Evolutionary conservation across 2,888 invertebrate genomes (phyloP), one percentile per base, ranked within the genome.

Genomic region (Caenorhabditis doughertyi): DNA sequence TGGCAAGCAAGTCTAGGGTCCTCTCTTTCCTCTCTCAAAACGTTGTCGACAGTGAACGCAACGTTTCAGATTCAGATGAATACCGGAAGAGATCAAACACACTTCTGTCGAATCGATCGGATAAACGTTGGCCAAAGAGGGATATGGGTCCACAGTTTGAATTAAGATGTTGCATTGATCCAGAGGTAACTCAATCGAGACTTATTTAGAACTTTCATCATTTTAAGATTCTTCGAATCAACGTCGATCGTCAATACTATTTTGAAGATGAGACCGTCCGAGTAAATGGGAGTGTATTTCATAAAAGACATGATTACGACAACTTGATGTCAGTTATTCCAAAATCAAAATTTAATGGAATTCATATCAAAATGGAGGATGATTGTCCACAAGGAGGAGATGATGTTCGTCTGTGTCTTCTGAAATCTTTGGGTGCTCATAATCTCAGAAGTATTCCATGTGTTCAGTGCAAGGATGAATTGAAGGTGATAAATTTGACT

Each of bases 321-420:
- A 96, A 96, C 71, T 96, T 97, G 94, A 96, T 82, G 49, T 64
- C 96, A 93, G 94, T 95, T 89, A 94, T 98, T 92, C 98, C 98
- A 89, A 95, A 95, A 93, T 95, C 96, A 93, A 97, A 97, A 94
- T 95, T 97, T 92, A 98, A 98, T 94, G 97, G 97, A 92, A 98
- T 97, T 94, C 97, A 98, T 94, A 97, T 98, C 93, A 98, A 98
- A 96, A 97, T 98, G 94, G 98, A 98, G 93, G 98, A 98, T 92
- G 98, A 98, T 92, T 97, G 97, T 85, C 96, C 97, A 93, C 97
- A 97, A 92, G 98, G 98, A 90, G 98, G 98, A 93, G 98, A 98
- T 92, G 98, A 98, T 92, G 97, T 97, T 62, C 95, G 98, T 89
- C 95, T 96, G 92, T 98, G 98, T 94, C 96, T 98, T 90, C 94